Evolutionary conservation across 2,113 vertebrate species (phyloP).

Genomic region (Rhinolophus sinicus): DNA sequence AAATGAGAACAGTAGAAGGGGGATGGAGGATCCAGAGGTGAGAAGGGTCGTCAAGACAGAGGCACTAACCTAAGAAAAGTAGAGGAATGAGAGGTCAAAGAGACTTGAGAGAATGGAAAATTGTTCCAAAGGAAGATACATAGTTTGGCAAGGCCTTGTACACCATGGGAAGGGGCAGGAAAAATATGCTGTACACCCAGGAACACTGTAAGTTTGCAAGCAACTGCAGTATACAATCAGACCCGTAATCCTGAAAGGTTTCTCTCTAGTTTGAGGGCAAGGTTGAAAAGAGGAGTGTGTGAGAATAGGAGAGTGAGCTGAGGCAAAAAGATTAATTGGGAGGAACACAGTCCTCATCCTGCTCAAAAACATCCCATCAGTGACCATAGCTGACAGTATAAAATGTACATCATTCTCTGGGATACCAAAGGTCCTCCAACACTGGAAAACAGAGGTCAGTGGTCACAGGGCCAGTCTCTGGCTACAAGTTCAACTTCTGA

Average conservation of each 20-base stretch:
- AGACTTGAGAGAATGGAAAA: not conserved
- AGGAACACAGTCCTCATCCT: not conserved
- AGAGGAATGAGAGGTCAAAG: not conserved
- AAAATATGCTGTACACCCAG: fast-evolving
- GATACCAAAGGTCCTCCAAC: not conserved
- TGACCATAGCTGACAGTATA: not conserved
- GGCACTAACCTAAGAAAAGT: not conserved
- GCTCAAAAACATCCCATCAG: not conserved
- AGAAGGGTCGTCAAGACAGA: not conserved
- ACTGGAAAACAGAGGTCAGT: not conserved
- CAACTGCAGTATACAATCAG: not conserved
- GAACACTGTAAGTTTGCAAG: not conserved
- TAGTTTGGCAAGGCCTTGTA: not conserved
- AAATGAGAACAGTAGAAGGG: not conserved
- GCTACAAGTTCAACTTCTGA: not conserved
- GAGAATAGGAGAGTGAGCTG: not conserved
- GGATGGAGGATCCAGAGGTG: too few species aligned
- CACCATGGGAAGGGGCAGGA: fast-evolving
- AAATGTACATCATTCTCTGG: not conserved
- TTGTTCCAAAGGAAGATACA: not conserved
- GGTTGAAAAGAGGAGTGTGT: not conserved
- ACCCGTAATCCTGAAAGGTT: not conserved
- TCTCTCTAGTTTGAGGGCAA: not conserved
- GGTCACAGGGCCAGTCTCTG: not conserved
- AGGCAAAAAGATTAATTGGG: not conserved